Evolutionary conservation across 23 tunicate species (phyloP).

Genomic region (Halocynthia roretzi): DNA sequence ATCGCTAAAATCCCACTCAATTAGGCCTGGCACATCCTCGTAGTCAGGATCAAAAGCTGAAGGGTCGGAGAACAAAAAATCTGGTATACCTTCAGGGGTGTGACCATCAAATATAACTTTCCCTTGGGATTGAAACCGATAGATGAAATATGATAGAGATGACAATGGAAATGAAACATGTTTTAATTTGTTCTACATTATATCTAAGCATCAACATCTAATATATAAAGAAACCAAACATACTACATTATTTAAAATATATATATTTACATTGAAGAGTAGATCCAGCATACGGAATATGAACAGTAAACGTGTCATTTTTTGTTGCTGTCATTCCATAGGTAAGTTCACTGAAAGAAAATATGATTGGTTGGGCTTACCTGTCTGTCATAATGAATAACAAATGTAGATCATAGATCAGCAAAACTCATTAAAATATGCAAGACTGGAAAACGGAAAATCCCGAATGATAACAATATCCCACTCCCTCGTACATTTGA

Average conservation of each 20-base stretch:
- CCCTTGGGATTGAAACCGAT: slow-evolving; percentile 28
- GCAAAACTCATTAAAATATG: background rate
- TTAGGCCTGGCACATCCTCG: slow-evolving; percentile 62
- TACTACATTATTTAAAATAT: background rate
- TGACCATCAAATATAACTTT: slow-evolving; percentile 71
- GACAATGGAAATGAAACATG: background rate
- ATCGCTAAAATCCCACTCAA: slow-evolving; percentile 47
- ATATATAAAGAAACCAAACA: background rate
- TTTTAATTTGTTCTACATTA: too few species aligned
- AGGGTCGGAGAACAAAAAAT: slow-evolving; percentile 52
- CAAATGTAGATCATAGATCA: background rate
- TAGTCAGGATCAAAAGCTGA: slow-evolving; percentile 88
- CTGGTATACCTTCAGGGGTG: slow-evolving; percentile 43
- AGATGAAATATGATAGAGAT: background rate
- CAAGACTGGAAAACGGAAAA: background rate
- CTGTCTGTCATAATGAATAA: too few species aligned
- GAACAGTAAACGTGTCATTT: slow-evolving; percentile 54
- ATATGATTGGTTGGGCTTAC: too few species aligned
- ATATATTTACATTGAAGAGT: slow-evolving; percentile 49
- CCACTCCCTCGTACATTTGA: too few species aligned
- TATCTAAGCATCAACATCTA: background rate
- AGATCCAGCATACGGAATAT: slow-evolving; percentile 72
- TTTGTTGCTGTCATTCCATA: background rate
- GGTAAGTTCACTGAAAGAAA: background rate
- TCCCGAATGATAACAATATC: background rate